Evolutionary conservation across 2,113 vertebrate genomes (phyloP), one percentile per base, ranked within the genome.

Genomic region (Bostrychus sinensis): DNA sequence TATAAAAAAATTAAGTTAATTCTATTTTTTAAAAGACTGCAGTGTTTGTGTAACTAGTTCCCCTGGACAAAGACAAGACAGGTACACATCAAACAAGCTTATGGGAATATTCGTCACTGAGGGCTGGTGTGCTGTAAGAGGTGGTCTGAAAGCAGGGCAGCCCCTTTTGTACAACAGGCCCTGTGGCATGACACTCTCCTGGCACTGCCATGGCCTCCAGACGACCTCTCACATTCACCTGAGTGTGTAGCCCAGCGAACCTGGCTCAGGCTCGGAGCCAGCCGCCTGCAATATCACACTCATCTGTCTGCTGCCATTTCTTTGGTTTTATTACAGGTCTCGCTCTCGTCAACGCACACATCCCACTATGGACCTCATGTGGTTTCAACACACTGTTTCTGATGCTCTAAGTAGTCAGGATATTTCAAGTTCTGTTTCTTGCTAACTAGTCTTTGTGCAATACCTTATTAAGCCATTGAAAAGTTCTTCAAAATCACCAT

Each of bases 161-260:
- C 69, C 72, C 22, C 30, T 66, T 17, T 57, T 77, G 59, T 54
- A 77, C 69, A 53, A 82, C 84, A 65, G 54, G 64, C 61, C 37
- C 63, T 51, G 70, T 10, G 67, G 70, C 70, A 75, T 84, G 79
- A 86, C 87, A 85, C 87, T 75, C 54, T 45, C 17, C 71, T 84
- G 84, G 69, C 79, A 85, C 6, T 55, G 83, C 72, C 14, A 42
- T 71, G 84, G 82, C 84, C 85, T 51, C 58, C 5, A 28, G 19
- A 62, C 56, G 78, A 88, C 80, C 89, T 74, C 79, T 20, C 51
- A 70, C 82, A 81, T 58, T 67, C 87, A 89, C 85, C 80, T 86
- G 72, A 82, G 80, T 79, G 78, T 77, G 84, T 72, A 69, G 66
- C 66, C 73, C 77, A n/a, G 77, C 68, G 23, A 72, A 81, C 70